phyloP scores from a whole-genome alignment of 2,888 invertebrate species.

The Neoascia interrupta region DNA sequence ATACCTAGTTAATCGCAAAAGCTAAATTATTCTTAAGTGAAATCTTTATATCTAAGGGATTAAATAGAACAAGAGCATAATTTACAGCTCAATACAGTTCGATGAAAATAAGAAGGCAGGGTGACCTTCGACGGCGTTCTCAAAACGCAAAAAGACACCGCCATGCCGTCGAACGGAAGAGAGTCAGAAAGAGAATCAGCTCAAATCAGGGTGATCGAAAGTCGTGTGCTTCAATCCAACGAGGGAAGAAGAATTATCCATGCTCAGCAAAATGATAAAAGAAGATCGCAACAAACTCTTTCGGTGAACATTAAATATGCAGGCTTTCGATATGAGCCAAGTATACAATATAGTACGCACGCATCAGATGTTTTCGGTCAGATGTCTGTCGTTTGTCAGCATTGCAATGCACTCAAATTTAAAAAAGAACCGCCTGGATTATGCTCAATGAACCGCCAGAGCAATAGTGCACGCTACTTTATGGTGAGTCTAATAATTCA shows the following conservation, averaged over 20 bases:
- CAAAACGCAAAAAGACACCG: background rate
- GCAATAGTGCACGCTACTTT: no score
- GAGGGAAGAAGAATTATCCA: background rate
- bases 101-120: background rate
- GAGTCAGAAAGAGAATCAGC: background rate
- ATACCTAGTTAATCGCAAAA: no score
- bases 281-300: background rate
- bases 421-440: background rate
- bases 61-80: no score
- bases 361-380: background rate
- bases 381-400: background rate
- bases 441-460: background rate
- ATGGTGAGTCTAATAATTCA: no score
- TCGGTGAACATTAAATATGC: conserved; percentile 3
- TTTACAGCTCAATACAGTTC: no score
- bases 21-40: no score
- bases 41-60: no score
- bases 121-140: background rate
- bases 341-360: background rate
- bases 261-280: background rate
- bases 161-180: background rate
- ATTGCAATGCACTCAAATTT: background rate
- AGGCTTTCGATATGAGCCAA: conserved; percentile 8
- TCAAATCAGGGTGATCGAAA: background rate
- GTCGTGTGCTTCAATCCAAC: background rate